A percentile compares a stretch with the other conserved stretches of the same genome.
These are phyloP conservation scores for Norana najaformis DNA, from an alignment of 2,888 invertebrate genomes.

Conservation along the genomic window DNA sequence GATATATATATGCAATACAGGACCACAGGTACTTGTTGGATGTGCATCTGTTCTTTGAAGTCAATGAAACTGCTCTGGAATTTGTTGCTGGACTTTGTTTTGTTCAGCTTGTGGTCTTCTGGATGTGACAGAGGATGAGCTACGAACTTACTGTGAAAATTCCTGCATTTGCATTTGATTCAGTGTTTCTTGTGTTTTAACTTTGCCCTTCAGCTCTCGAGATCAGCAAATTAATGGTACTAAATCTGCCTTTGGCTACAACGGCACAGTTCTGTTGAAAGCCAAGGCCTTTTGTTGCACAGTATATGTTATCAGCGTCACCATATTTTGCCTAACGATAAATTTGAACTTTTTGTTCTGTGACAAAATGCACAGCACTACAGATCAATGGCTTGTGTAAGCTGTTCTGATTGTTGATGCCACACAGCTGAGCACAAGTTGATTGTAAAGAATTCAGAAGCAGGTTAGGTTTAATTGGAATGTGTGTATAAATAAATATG, in stretches of 20 bases:
- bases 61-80: not conserved
- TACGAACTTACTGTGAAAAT: not conserved
- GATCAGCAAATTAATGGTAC: not conserved
- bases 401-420: not conserved
- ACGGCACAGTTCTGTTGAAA: not conserved
- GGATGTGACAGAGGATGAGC: not conserved
- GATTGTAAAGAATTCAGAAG: not conserved
- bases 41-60: not conserved
- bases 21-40: not conserved
- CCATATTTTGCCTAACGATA: not conserved
- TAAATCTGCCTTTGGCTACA: not conserved
- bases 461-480: constrained; percentile 1
- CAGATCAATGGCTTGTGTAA: not conserved
- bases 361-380: not conserved
- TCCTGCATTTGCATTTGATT: not conserved
- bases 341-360: not conserved
- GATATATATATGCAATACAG: not conserved
- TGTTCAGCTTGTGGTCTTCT: not conserved
- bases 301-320: not conserved
- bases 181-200: not conserved
- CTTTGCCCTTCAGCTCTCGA: not conserved
- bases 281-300: not conserved
- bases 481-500: not conserved
- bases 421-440: not conserved
- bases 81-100: not conserved